Percentiles rank a stretch among this genome's conserved stretches.
phyloP scores from a whole-genome alignment of 2,113 vertebrate species.

The Menidia beryllina region DNA sequence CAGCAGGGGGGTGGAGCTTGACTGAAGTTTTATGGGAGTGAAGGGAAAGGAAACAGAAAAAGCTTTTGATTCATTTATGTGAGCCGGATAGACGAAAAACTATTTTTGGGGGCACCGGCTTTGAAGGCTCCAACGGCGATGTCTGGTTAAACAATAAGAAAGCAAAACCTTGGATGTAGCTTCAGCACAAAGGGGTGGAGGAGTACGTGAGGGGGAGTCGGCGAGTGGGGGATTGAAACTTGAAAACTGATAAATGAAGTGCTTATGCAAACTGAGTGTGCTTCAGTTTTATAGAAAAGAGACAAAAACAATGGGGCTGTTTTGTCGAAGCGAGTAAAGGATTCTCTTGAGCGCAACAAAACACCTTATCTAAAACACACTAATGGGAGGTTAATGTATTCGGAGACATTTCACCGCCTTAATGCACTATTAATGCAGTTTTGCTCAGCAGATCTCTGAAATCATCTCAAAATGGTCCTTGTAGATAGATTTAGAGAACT shows the following conservation, averaged over 20 bases:
- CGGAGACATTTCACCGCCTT: conserved; percentile 20
- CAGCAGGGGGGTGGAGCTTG: conserved; percentile 10
- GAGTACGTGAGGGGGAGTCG: not conserved
- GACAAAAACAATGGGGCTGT: conserved; percentile 2
- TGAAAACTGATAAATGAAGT: conserved; percentile 27
- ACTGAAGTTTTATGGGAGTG: conserved; percentile 45
- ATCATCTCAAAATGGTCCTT: conserved; percentile 20
- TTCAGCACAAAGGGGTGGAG: conserved; percentile 28
- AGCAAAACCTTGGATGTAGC: conserved; percentile 48
- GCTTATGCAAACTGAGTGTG: conserved; percentile 1
- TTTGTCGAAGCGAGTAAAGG: conserved; percentile 20
- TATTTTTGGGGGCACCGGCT: conserved; percentile 41
- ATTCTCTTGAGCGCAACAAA: conserved; percentile 49
- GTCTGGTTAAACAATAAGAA: conserved; percentile 47
- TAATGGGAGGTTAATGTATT: conserved; percentile 10
- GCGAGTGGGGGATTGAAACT: not conserved
- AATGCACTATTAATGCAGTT: not conserved
- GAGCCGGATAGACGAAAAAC: conserved; percentile 32
- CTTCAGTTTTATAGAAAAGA: conserved; percentile 8
- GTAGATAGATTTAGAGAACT: conserved; percentile 17
- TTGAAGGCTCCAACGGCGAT: conserved; percentile 44
- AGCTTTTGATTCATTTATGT: conserved; percentile 58
- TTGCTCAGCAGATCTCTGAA: not conserved
- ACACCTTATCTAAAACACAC: not conserved
- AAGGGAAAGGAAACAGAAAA: conserved; percentile 25